Evolutionary conservation across 1,140 invertebrate species (phyloP), one percentile per base, ranked within the genome.

Genomic region (Drosophila sproati): DNA sequence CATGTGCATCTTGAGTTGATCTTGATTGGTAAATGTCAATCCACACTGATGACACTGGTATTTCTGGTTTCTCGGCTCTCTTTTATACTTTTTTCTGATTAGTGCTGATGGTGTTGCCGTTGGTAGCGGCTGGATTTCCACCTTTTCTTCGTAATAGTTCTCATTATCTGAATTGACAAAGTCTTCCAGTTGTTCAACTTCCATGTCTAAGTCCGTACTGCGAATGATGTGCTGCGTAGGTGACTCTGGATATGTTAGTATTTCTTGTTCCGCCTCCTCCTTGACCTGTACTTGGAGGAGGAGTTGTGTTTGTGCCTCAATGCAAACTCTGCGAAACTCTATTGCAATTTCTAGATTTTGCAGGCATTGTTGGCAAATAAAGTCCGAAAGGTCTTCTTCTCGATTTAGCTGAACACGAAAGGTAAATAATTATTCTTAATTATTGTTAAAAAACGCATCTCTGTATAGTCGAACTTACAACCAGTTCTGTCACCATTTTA

Each of bases 321-420:
- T 73, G 48, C 81, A 83, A 45, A 67, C 61, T 31, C 51, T 51
- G 6, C 81, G 81, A 43, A 83, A 83, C 29, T 83, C 77, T 3
- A 29, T 54, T 5, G 81, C 81, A 31, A 68, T 67, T 39, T 85
- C 59, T 10, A 83, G 39, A 41, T 67, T 64, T 7, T 70, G 62
- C 6, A 45, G 55, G 12, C 81, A 83, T 29, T 62, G 12, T 1
- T 56, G 41, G 39, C 81, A 83, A 20, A 83, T 85, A 3, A 60
- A 45, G n/a, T 71, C 62, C 3, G 81, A 74, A 29, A 70, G 47
- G 3, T 73, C 51, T 5, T 62, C 52, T 29, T 60, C 48, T n/a
- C 52, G 61, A 20, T 54, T 55, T 0, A 83, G 39, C 81, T 83
- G 6, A 29, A 48, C 6, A 35, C 0, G 39, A 6, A 28, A 10